phyloP scores from a whole-genome alignment of 2,113 vertebrate species.

The Antennarius striatus region DNA sequence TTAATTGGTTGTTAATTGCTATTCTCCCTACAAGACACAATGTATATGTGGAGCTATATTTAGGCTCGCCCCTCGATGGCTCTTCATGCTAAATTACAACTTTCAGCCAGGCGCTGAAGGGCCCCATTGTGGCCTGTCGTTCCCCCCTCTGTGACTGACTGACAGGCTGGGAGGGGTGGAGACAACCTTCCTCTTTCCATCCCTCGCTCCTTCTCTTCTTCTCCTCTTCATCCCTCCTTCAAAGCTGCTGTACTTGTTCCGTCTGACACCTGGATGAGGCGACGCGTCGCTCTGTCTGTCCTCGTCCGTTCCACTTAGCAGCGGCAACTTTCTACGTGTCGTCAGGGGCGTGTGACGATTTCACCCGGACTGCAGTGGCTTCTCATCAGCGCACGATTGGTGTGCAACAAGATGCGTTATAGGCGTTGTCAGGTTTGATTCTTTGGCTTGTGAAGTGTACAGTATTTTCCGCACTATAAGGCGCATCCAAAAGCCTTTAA shows the following conservation, averaged over 20 bases:
- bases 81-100: slow-evolving; percentile 81
- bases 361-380: slow-evolving; percentile 26
- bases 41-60: slow-evolving; percentile 78
- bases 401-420: neutral
- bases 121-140: slow-evolving; percentile 81
- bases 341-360: slow-evolving; percentile 1
- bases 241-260: slow-evolving; percentile 34
- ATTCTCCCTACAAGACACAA: slow-evolving; percentile 77
- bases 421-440: too few relatives aligned
- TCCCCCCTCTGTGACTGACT: slow-evolving; percentile 78
- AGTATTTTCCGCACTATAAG: too few relatives aligned
- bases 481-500: too few relatives aligned
- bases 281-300: slow-evolving; percentile 33
- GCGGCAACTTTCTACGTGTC: slow-evolving; percentile 50
- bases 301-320: slow-evolving; percentile 45
- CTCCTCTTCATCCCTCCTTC: slow-evolving; percentile 26
- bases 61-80: slow-evolving; percentile 75
- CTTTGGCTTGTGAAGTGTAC: too few relatives aligned
- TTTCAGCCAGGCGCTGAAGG: slow-evolving; percentile 79
- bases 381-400: slow-evolving; percentile 28
- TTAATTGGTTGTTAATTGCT: slow-evolving; percentile 84
- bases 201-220: slow-evolving; percentile 32
- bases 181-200: slow-evolving; percentile 39
- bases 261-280: slow-evolving; percentile 69
- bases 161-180: slow-evolving; percentile 64